Evolutionary conservation across 2,888 invertebrate species (phyloP), one percentile per base, ranked within the genome.

Genomic region (Cordilura impudica): DNA sequence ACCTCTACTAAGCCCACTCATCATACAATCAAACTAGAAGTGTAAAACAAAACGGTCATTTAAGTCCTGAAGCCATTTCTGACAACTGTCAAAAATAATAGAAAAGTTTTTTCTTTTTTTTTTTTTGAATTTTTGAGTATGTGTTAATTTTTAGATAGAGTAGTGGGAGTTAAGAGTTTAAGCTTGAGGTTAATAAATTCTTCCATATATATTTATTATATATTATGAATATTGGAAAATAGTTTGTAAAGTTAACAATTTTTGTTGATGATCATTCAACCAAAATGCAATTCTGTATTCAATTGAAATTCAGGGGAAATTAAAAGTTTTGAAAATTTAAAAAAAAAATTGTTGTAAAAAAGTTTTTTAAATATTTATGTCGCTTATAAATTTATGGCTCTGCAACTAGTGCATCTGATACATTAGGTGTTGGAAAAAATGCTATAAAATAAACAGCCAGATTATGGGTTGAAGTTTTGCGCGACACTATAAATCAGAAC

Each of bases 81-180:
- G 86, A 85, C 86, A 87, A 86, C 85, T 88, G 86, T 82, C 82
- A 82, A 83, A 84, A 72, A 82, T 82, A 74, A 82, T 76, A 82
- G 81, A 67, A 63, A 65, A 60, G 21, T 51, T 70, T 60, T 26
- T 14, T 51, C 60, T 60, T 26, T 14, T 49, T 39, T 58, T 43
- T 66, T 12, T 31, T 29, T 26, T 7, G n/a, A 21, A 19, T 49
- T 47, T 66, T 29, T 65, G 65, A 58, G 63, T 63, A 49, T 51
- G 65, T 60, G 53, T 54, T 70, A 71, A 66, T 77, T 56, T 60
- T 61, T 16, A 31, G 23, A 45, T 51, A n/a, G 26, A 43, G 29
- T 53, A n/a, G 45, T 43, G 39, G 18, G 35, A 49, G 23, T 29
- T 21, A 19, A 43, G 56, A 61, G 71, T 61, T 63, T 75, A 66